A percentile compares a stretch with the other conserved stretches of the same genome.
Evolutionary conservation across 2,888 invertebrate species (phyloP).

Genomic region (Amiota mariae): DNA sequence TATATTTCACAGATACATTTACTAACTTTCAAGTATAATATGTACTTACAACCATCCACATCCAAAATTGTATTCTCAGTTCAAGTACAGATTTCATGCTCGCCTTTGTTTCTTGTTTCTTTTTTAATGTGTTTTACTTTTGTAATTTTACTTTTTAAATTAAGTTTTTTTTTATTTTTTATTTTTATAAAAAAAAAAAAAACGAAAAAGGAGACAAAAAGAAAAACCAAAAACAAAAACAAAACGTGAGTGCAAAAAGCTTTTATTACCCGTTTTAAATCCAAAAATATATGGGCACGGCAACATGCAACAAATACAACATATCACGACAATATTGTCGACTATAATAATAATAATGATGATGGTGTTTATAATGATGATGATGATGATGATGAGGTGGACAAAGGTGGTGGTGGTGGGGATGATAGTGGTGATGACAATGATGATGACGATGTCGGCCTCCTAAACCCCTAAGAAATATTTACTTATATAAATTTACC

Average conservation of each 20-base stretch:
- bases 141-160: slow-evolving; percentile 56
- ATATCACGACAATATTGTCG: neutral
- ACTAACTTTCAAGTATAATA: no score
- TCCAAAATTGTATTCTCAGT: neutral
- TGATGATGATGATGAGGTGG: neutral
- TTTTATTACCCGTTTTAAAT: slow-evolving; percentile 16
- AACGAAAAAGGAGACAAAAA: slow-evolving; percentile 36
- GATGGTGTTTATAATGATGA: neutral
- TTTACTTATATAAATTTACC: neutral
- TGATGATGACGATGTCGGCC: neutral
- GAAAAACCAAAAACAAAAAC: slow-evolving; percentile 1
- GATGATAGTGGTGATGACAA: neutral
- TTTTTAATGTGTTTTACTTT: slow-evolving; percentile 19
- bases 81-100: slow-evolving; percentile 50
- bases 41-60: no score
- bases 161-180: slow-evolving; percentile 5
- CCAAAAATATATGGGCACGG: slow-evolving; percentile 5
- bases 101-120: slow-evolving; percentile 38
- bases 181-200: neutral
- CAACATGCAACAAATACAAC: neutral
- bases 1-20: no score
- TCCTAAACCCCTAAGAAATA: neutral
- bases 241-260: slow-evolving; percentile 20
- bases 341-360: neutral
- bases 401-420: neutral